Evolutionary conservation across 2,797 vertebrate species (phyloP), one percentile per base, ranked within the genome.

Genomic region (Astyanax mexicanus): DNA sequence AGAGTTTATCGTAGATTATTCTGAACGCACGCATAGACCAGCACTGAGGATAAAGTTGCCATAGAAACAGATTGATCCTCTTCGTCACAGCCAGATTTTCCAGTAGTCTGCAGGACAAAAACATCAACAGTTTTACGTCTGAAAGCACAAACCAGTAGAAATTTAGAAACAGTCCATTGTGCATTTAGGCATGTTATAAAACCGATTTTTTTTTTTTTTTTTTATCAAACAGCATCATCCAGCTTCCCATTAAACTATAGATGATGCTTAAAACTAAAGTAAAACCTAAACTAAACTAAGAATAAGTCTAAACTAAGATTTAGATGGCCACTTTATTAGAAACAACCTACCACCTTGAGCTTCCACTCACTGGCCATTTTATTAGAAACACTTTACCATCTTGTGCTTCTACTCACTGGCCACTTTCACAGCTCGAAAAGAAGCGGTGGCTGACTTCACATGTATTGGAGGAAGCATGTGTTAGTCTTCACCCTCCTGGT

Each of bases 1-100:
- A 21, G 4, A 23, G n/a, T 76, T 76, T 32, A 69, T 25, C 7
- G 10, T 32, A 54, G 65, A 69, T 62, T 44, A 65, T 60, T 21
- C 29, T 66, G 52, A 40, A 32, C n/a, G n/a, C 15, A 37, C 51
- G 45, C 37, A 17, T 45, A 69, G 44, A n/a, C 13, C 11, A 35
- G 19, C 23, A 17, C 37, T 35, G 21, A 66, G 32, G 60, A 44
- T 3, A 21, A 7, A 44, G 70, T 67, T 72, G 21, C 19, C 52
- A 67, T 66, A 51, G 52, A 72, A 72, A 78, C 69, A 19, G 54
- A 13, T 51, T 42, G 6, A 44, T 73, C 37, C 25, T 51, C 25
- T 42, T 72, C 32, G 10, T 66, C 61, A 57, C 17, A 15, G 17
- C 44, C 9, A 11, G 60, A 23, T 9, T 47, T 44, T 23, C 38